phyloP scores from a whole-genome alignment of 64 coral and sea anemone genomes.

The Orbicella faveolata region DNA sequence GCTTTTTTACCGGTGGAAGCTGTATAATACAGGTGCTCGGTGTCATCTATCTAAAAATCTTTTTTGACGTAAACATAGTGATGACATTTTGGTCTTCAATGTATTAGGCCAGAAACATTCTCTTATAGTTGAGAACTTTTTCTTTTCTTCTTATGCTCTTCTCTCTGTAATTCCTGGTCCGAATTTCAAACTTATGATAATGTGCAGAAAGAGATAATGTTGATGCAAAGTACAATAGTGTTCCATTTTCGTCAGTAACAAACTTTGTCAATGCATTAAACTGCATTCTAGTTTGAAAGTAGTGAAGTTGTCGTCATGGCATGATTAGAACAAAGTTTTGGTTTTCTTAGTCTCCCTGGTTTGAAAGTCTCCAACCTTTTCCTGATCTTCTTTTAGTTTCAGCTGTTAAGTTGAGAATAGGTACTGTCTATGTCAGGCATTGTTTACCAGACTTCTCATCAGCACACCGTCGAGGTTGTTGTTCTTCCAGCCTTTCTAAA shows the following conservation, averaged over 20 bases:
- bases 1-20: constrained; percentile 54
- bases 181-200: background rate
- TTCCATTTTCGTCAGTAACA: background rate
- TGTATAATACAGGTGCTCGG: constrained; percentile 51
- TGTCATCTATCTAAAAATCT: constrained; percentile 41
- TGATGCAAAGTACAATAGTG: background rate
- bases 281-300: background rate
- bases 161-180: background rate
- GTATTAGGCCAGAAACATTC: background rate
- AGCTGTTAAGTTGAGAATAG: background rate
- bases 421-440: background rate
- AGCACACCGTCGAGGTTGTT: background rate
- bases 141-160: background rate
- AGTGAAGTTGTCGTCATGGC: background rate
- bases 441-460: constrained; percentile 35
- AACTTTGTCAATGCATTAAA: background rate
- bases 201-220: constrained; percentile 25
- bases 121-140: background rate
- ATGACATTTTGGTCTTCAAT: constrained; percentile 17
- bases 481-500: background rate
- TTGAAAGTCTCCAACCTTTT: background rate
- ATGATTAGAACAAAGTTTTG: background rate
- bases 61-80: constrained; percentile 39
- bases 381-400: background rate
- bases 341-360: background rate